These are phyloP conservation scores for Orientallactaga sibirica DNA, from an alignment of 2,797 vertebrate species.

Conservation along the genomic window DNA sequence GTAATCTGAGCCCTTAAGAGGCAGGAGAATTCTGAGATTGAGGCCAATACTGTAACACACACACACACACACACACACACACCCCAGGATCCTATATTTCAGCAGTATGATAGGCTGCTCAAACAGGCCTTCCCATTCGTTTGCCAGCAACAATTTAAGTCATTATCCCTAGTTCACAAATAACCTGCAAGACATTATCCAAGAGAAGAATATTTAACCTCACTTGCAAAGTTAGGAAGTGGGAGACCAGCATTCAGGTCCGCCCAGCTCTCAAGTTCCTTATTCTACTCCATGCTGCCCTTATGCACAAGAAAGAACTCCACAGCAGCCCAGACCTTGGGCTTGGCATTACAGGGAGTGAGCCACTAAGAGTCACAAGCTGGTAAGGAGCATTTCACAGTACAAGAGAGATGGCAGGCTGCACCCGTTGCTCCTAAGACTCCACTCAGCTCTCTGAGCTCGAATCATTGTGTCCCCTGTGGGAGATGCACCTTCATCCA, in stretches of 20 bases:
- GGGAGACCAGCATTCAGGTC: background rate
- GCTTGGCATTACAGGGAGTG: background rate
- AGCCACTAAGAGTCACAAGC: background rate
- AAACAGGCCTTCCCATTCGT: background rate
- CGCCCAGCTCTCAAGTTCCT: background rate
- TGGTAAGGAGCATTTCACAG: background rate
- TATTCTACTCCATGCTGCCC: background rate
- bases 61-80: no score
- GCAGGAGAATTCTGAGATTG: background rate
- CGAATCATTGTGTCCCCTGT: background rate
- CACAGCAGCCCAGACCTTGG: background rate
- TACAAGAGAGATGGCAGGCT: background rate
- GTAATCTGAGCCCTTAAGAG: background rate
- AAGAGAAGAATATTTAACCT: slow-evolving; percentile 14
- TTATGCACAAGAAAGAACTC: background rate
- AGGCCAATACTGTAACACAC: background rate
- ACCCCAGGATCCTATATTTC: background rate
- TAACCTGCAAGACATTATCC: slow-evolving; percentile 38
- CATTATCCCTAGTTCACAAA: background rate
- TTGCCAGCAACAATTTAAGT: background rate
- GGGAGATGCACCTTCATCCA: background rate
- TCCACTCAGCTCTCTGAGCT: background rate
- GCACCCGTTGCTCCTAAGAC: background rate
- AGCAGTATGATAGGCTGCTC: background rate
- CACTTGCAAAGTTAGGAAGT: slow-evolving; percentile 20